Evolutionary conservation across 2,888 invertebrate genomes (phyloP).

Genomic region (Lagria hirta): DNA sequence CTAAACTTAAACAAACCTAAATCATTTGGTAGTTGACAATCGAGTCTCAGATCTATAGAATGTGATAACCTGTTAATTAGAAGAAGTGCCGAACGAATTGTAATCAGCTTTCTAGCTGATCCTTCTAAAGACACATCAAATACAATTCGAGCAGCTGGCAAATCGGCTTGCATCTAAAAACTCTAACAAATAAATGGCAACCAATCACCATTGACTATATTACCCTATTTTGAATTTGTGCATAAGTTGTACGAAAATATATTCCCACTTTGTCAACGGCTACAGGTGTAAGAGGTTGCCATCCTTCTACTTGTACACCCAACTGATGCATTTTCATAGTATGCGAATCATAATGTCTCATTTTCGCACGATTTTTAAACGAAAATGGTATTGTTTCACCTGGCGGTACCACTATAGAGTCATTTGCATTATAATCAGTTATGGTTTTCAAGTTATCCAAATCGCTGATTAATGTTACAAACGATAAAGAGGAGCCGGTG

Average conservation of each 20-base stretch:
- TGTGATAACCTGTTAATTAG: slow-evolving; percentile 76
- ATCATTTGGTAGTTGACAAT: slow-evolving; percentile 57
- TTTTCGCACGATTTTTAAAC: slow-evolving; percentile 59
- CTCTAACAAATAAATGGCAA: slow-evolving; percentile 2
- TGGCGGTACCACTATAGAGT: slow-evolving; percentile 74
- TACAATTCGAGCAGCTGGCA: slow-evolving; percentile 74
- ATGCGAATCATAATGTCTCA: slow-evolving; percentile 73
- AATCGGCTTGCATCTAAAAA: slow-evolving; percentile 38
- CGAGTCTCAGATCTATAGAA: slow-evolving; percentile 71
- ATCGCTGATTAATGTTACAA: slow-evolving; percentile 78
- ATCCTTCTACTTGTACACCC: slow-evolving; percentile 85
- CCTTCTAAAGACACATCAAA: slow-evolving; percentile 91
- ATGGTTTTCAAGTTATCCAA: slow-evolving; percentile 54
- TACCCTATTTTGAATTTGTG: slow-evolving; percentile 49
- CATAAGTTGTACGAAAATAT: slow-evolving; percentile 76
- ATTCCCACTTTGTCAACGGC: slow-evolving; percentile 95
- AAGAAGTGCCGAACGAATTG: slow-evolving; percentile 86
- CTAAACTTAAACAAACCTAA: no score
- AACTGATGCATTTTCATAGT: slow-evolving; percentile 83
- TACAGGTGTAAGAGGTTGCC: slow-evolving; percentile 83
- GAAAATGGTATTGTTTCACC: slow-evolving; percentile 83
- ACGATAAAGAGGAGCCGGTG: slow-evolving; percentile 83
- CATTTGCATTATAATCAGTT: slow-evolving; percentile 51
- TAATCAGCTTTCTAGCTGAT: slow-evolving; percentile 90
- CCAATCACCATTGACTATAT: slow-evolving; percentile 19